Conservation (phyloP, 2,888 invertebrate species). For the Adelognathus sp. region DNA sequence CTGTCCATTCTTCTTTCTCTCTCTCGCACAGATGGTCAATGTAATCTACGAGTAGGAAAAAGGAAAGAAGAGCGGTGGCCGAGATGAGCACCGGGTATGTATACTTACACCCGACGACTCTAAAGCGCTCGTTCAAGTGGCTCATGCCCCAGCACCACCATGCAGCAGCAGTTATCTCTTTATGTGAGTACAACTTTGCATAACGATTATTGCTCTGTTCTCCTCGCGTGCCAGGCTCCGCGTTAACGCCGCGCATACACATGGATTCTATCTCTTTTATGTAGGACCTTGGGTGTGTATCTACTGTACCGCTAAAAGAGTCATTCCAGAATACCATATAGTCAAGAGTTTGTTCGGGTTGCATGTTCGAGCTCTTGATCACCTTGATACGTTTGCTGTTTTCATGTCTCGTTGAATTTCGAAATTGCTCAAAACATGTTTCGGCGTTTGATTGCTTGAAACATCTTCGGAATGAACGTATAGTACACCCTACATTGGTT, state of each 20-base stretch:
- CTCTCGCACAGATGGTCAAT: not conserved
- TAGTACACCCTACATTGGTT: no score
- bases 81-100: conserved; percentile 10
- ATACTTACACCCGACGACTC: conserved; percentile 53
- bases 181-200: conserved; percentile 70
- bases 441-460: no score
- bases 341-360: not conserved
- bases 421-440: no score
- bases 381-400: no score
- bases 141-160: no score
- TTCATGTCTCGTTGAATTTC: no score
- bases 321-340: not conserved
- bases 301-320: conserved; percentile 31
- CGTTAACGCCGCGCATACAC: not conserved
- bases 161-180: conserved; percentile 70
- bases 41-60: not conserved
- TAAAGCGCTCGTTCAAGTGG: conserved; percentile 61
- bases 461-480: no score
- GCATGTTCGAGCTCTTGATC: not conserved
- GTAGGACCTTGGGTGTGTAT: conserved; percentile 23
- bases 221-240: conserved; percentile 46
- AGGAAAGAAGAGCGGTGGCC: not conserved
- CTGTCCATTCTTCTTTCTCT: no score
- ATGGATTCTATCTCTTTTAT: conserved; percentile 41
- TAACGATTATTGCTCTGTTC: conserved; percentile 75